Conservation (phyloP, 2,797 vertebrate species). For the Micropoecilia bifurca region DNA sequence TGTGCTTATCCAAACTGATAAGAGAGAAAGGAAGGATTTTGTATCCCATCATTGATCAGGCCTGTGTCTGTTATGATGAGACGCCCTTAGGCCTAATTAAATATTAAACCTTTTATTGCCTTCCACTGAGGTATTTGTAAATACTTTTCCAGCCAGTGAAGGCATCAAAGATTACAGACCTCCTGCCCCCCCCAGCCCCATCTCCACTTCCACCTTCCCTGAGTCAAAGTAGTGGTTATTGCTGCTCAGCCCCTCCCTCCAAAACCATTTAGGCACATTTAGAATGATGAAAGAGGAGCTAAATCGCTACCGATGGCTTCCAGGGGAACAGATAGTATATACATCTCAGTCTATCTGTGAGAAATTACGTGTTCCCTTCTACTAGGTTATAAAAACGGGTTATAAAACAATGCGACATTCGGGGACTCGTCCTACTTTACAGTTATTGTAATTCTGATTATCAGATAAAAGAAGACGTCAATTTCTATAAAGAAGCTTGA, state of each 20-base stretch:
- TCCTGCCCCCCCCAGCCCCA: slow-evolving; percentile 10
- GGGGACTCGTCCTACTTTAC: slow-evolving; percentile 32
- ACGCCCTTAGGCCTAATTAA: slow-evolving; percentile 81
- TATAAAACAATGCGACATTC: slow-evolving; percentile 53
- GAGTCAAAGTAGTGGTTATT: slow-evolving; percentile 77
- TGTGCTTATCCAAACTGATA: slow-evolving; percentile 48
- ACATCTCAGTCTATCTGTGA: slow-evolving; percentile 65
- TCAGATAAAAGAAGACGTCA: slow-evolving; percentile 31
- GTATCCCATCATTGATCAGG: slow-evolving; percentile 74
- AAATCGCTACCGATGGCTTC: slow-evolving; percentile 76
- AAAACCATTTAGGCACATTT: slow-evolving; percentile 79
- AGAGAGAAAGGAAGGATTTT: slow-evolving; percentile 43
- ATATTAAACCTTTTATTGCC: slow-evolving; percentile 83
- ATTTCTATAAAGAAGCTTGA: slow-evolving; percentile 43
- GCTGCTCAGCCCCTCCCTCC: slow-evolving; percentile 52
- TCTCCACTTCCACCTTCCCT: slow-evolving; percentile 61
- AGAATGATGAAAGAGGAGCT: slow-evolving; percentile 81
- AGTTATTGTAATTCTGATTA: slow-evolving; percentile 56
- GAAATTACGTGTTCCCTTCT: slow-evolving; percentile 53
- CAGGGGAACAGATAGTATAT: slow-evolving; percentile 64
- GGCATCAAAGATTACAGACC: slow-evolving; percentile 77
- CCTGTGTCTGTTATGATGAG: slow-evolving; percentile 56
- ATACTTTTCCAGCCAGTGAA: slow-evolving; percentile 76
- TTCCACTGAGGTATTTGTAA: slow-evolving; percentile 79
- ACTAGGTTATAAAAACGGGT: slow-evolving; percentile 51